Conservation (phyloP, 2,888 invertebrate species). For the Erpobdella octoculata region DNA sequence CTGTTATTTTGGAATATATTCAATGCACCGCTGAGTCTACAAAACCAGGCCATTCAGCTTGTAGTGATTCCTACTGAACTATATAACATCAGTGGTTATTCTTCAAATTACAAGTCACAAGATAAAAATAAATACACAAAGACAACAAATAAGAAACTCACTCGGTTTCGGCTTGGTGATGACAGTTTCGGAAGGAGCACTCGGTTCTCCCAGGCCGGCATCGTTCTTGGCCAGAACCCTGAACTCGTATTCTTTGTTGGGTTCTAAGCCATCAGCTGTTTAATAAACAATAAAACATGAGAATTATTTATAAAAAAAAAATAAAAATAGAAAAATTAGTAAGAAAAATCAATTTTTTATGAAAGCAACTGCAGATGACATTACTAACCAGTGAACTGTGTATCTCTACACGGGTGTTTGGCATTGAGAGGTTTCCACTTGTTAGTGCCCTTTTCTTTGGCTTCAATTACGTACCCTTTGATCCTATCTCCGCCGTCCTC, state of each 20-base stretch:
- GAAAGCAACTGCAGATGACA: neutral
- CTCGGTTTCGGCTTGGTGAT: constrained; percentile 71
- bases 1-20: too few species aligned
- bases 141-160: too few species aligned
- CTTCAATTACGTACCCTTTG: constrained; percentile 69
- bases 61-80: too few species aligned
- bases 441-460: constrained; percentile 53
- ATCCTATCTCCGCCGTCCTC: constrained; percentile 87
- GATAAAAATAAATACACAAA: too few species aligned
- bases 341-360: neutral
- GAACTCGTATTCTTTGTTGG: constrained; percentile 93
- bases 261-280: constrained; percentile 57
- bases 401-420: constrained; percentile 71
- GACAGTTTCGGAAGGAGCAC: constrained; percentile 71
- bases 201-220: constrained; percentile 90
- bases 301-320: neutral
- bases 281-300: neutral
- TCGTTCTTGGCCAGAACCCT: constrained; percentile 81
- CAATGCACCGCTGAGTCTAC: too few species aligned
- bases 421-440: constrained; percentile 69
- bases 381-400: constrained; percentile 53
- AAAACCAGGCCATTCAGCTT: too few species aligned
- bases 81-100: too few species aligned
- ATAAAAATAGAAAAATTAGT: neutral
- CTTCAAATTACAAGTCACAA: too few species aligned